Evolutionary conservation across 2,888 invertebrate genomes (phyloP), one percentile per base, ranked within the genome.

Genomic region (Luperina nickerlii): DNA sequence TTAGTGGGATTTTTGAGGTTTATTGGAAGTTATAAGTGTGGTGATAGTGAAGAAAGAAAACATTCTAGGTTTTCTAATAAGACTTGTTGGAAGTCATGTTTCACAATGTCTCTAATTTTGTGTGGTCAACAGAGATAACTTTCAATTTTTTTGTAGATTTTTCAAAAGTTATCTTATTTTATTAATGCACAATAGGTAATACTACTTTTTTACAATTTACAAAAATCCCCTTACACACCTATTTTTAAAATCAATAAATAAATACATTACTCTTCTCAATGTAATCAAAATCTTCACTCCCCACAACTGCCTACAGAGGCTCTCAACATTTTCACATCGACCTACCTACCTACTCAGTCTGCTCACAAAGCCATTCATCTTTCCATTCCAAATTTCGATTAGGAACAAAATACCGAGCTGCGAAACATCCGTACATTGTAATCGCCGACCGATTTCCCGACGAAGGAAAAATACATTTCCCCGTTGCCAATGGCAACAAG

Each of bases 401-500:
- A 89, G 83, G 86, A 87, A 88, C 89, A 86, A 87, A 90, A 90
- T 89, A 88, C 84, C 84, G 75, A 83, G 81, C 80, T 74, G 82
- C 83, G 80, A 84, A 88, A 92, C 90, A 91, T 89, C 89, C 90
- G 90, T 90, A 90, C 91, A 90, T 91, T 90, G 88, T 90, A 89
- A 89, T 88, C 91, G 88, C 78, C 77, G 87, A 82, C 90, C 89
- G 82, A 84, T 88, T 91, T 88, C 83, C 89, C 87, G 82, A 88
- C 88, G 74, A 68, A 87, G 91, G 94, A 95, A 95, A 95, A 95
- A 94, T 94, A 94, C 92, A 93, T 94, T 95, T 94, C 92, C 93
- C 90, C 92, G 96, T 96, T 94, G 93, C 95, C 94, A 93, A 90
- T 93, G 90, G 95, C 95, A 95, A 96, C 95, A 90, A 91, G 94